Percentiles rank a stretch among this genome's conserved stretches.
phyloP scores from a whole-genome alignment of 2,888 invertebrate species.

The Brachyopa scutellaris region DNA sequence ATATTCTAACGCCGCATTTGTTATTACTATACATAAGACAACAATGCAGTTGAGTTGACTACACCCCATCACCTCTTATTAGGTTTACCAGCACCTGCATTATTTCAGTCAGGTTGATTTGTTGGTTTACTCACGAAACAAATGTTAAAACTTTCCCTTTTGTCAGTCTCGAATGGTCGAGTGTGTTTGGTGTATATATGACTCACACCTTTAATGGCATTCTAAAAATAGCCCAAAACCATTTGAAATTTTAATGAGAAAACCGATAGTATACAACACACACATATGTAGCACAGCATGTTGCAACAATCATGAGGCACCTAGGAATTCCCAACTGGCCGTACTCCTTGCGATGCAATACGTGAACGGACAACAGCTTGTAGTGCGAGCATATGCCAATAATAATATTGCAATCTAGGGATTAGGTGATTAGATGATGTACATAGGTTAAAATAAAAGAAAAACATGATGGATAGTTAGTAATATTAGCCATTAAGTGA shows the following conservation, averaged over 20 bases:
- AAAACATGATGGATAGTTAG: too few relatives aligned
- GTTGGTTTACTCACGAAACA: slow-evolving; percentile 13
- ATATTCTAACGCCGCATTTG: neutral
- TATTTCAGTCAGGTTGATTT: neutral
- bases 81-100: slow-evolving; percentile 28
- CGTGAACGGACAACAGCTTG: neutral
- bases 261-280: slow-evolving; percentile 14
- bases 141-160: slow-evolving; percentile 44
- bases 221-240: slow-evolving; percentile 50
- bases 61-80: neutral
- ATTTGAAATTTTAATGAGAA: slow-evolving; percentile 54
- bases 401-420: neutral
- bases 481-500: too few relatives aligned
- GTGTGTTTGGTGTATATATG: slow-evolving; percentile 7
- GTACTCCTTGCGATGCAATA: neutral
- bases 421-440: neutral
- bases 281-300: slow-evolving; percentile 3
- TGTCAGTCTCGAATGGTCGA: slow-evolving; percentile 25
- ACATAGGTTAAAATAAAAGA: too few relatives aligned
- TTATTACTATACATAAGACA: neutral
- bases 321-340: slow-evolving; percentile 21
- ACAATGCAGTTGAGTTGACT: slow-evolving; percentile 5
- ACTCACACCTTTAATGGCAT: slow-evolving; percentile 45
- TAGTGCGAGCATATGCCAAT: slow-evolving; percentile 9
- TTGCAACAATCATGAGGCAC: slow-evolving; percentile 9